A percentile compares a stretch with the other conserved stretches of the same genome.
These are phyloP conservation scores for Heliconius hermathena DNA, from an alignment of 1,140 invertebrate genomes.

Conservation along the genomic window DNA sequence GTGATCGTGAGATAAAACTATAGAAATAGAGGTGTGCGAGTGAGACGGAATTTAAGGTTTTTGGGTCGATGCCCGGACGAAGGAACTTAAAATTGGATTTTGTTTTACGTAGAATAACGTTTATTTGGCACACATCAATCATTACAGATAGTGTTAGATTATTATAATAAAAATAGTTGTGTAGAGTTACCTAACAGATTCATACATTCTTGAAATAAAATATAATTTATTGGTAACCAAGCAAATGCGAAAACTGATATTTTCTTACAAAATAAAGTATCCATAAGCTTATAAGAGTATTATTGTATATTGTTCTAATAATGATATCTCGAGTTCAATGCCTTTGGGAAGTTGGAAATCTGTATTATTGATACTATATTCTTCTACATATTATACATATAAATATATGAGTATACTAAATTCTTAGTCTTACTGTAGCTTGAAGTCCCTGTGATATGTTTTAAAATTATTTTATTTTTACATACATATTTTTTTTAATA, in stretches of 20 bases:
- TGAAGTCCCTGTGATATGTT: too few relatives aligned
- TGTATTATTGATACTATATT: not conserved
- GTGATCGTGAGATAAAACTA: conserved; percentile 75
- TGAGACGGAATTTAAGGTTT: conserved; percentile 70
- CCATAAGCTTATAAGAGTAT: not conserved
- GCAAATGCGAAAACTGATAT: not conserved
- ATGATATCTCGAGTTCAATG: not conserved
- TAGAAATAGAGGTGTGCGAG: conserved; percentile 54
- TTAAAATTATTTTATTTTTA: too few relatives aligned
- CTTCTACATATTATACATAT: not conserved
- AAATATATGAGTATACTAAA: too few relatives aligned
- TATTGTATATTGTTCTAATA: not conserved
- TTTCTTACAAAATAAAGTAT: not conserved
- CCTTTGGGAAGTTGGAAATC: not conserved
- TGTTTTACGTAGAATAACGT: conserved; percentile 59
- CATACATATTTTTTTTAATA: too few relatives aligned
- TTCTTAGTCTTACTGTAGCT: too few relatives aligned
- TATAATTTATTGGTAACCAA: not conserved
- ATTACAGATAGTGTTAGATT: conserved; percentile 1
- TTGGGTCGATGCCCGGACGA: conserved; percentile 78
- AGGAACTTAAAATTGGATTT: conserved; percentile 77
- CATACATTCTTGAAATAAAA: not conserved
- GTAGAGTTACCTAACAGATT: not conserved
- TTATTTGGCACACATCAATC: conserved; percentile 57
- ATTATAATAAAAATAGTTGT: not conserved